phyloP scores from a whole-genome alignment of 2,888 invertebrate genomes.

The Platycheirus rosarum region DNA sequence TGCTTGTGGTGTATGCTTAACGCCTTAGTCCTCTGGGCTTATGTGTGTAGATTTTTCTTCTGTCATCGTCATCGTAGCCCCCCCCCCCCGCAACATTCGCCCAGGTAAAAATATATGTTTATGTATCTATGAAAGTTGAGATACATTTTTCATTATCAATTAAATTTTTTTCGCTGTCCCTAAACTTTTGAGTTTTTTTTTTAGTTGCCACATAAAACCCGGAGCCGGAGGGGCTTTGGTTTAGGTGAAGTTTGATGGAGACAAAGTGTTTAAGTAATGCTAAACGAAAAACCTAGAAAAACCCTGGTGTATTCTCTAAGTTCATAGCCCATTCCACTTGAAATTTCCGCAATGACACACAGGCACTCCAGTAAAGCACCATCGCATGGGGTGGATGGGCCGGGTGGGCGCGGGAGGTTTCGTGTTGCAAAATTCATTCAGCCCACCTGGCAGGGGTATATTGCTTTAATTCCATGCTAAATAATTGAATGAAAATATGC shows the following conservation, averaged over 20 bases:
- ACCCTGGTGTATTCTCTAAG: constrained; percentile 8
- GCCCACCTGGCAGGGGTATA: constrained; percentile 51
- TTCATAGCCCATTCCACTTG: constrained; percentile 23
- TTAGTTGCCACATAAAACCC: constrained; percentile 32
- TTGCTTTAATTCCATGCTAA: constrained; percentile 74
- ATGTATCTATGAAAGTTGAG: neutral
- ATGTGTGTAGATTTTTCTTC: constrained; percentile 20
- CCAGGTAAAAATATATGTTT: neutral
- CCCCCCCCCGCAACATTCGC: neutral
- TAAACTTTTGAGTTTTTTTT: constrained; percentile 37
- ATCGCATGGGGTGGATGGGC: neutral
- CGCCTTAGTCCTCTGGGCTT: constrained; percentile 44
- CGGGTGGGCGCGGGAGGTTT: neutral
- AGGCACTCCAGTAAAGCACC: constrained; percentile 23
- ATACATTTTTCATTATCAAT: constrained; percentile 72
- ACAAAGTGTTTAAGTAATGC: constrained; percentile 55
- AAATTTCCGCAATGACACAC: constrained; percentile 63
- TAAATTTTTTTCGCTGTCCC: constrained; percentile 57
- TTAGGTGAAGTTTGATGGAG: constrained; percentile 39
- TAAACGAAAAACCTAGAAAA: constrained; percentile 38
- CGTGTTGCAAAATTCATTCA: neutral
- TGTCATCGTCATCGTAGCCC: neutral
- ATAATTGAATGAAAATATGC: constrained; percentile 75
- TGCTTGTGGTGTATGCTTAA: constrained; percentile 39
- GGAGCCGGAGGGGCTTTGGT: constrained; percentile 18